A percentile compares a stretch with the other conserved stretches of the same genome.
Conservation (phyloP, 2,797 vertebrate genomes). For the Anniella stebbinsi region DNA sequence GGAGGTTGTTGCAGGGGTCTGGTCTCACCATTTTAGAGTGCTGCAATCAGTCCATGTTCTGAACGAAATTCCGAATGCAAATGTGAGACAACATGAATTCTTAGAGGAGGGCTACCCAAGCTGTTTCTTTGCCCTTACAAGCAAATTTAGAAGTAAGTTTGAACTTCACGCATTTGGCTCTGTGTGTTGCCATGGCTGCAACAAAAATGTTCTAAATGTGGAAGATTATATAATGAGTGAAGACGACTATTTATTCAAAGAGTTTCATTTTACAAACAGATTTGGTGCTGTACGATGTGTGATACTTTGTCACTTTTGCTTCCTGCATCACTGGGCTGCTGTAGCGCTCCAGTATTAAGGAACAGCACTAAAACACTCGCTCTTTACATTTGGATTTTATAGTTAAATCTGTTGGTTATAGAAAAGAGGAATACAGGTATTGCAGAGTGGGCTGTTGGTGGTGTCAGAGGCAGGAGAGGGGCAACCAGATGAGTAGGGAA, state of each 20-base stretch:
- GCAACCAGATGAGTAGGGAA: not conserved
- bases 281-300: slow-evolving; percentile 52
- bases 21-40: not conserved
- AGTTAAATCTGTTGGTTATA: not conserved
- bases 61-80: slow-evolving; percentile 45
- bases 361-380: not conserved
- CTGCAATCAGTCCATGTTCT: slow-evolving; percentile 8
- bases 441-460: not conserved
- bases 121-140: slow-evolving; percentile 76
- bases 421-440: not conserved
- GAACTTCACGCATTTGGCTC: slow-evolving; percentile 69
- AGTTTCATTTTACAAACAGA: slow-evolving; percentile 73
- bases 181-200: slow-evolving; percentile 80
- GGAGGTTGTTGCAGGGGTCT: not conserved
- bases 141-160: slow-evolving; percentile 82
- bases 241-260: slow-evolving; percentile 76
- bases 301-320: slow-evolving; percentile 54
- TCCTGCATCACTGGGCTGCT: not conserved
- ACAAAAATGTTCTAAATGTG: slow-evolving; percentile 81
- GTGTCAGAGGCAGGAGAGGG: not conserved
- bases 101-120: slow-evolving; percentile 69
- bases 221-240: slow-evolving; percentile 80
- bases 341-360: slow-evolving; percentile 20
- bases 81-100: slow-evolving; percentile 68
- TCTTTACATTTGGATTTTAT: slow-evolving; percentile 10